phyloP scores from a whole-genome alignment of 2,113 vertebrate genomes.

The Ammodramus savannarum region DNA sequence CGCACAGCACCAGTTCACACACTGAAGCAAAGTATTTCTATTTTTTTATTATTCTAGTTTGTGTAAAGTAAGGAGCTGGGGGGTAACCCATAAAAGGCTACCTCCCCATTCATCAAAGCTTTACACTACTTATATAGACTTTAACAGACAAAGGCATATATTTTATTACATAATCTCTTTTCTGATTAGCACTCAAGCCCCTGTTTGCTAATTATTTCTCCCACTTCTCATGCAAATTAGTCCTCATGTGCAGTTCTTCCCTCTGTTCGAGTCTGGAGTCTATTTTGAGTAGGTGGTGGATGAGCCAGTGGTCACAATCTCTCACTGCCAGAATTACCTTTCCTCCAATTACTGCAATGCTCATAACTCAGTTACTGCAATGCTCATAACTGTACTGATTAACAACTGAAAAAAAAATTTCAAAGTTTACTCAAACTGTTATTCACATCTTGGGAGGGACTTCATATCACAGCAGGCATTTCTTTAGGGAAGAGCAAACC shows the following conservation, averaged over 20 bases:
- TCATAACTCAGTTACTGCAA: background rate
- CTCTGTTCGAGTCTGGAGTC: background rate
- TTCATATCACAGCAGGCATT: background rate
- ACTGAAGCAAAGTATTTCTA: background rate
- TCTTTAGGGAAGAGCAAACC: background rate
- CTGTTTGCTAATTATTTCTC: background rate
- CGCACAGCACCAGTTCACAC: rapidly evolving
- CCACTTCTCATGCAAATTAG: background rate
- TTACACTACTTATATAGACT: background rate
- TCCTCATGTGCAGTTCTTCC: background rate
- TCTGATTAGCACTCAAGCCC: background rate
- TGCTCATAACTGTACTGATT: background rate
- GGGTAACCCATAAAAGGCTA: background rate
- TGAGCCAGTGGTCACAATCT: background rate
- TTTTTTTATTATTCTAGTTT: background rate
- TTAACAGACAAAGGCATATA: background rate
- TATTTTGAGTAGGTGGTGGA: background rate
- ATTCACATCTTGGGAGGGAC: background rate
- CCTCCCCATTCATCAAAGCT: background rate
- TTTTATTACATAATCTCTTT: background rate
- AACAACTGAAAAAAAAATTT: background rate
- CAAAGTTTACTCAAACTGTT: background rate
- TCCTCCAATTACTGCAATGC: background rate
- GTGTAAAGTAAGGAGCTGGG: background rate
- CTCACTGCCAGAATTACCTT: background rate